Percentiles rank a stretch among this genome's conserved stretches.
Evolutionary conservation across 2,797 vertebrate genomes (phyloP).

Genomic region (Eulemur albifrons): DNA sequence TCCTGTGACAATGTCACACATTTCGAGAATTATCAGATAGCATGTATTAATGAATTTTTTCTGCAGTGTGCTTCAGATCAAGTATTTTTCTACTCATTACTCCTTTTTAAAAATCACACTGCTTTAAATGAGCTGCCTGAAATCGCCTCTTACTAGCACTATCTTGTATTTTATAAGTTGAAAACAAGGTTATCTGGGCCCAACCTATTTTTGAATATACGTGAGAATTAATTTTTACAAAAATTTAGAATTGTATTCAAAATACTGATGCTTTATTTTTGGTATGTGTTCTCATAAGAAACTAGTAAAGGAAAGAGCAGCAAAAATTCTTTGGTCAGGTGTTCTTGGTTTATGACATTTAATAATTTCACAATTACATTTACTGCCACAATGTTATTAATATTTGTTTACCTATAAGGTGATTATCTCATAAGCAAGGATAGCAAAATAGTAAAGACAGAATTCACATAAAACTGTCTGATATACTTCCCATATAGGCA

Average conservation of each 20-base stretch:
- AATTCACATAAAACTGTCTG: background rate
- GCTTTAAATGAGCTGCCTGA: conserved; percentile 17
- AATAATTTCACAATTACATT: background rate
- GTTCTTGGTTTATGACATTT: background rate
- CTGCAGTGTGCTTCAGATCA: background rate
- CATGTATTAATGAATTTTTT: background rate
- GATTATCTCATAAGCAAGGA: background rate
- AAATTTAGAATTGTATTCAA: conserved; percentile 10
- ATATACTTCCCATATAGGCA: background rate
- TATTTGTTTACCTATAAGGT: background rate
- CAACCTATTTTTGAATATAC: background rate
- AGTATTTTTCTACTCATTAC: background rate
- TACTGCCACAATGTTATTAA: background rate
- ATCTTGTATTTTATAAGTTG: background rate
- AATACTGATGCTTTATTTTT: conserved; percentile 45
- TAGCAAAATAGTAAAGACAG: background rate
- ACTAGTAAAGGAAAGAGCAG: background rate
- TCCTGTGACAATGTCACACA: background rate
- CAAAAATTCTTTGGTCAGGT: background rate
- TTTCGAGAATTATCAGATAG: background rate
- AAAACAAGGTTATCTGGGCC: background rate
- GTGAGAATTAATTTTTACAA: background rate
- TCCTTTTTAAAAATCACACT: background rate
- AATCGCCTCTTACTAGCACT: background rate
- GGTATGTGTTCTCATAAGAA: background rate